Percentiles rank a stretch among this genome's conserved stretches.
Conservation (phyloP, 2,888 invertebrate species). For the Orthosia cruda region DNA sequence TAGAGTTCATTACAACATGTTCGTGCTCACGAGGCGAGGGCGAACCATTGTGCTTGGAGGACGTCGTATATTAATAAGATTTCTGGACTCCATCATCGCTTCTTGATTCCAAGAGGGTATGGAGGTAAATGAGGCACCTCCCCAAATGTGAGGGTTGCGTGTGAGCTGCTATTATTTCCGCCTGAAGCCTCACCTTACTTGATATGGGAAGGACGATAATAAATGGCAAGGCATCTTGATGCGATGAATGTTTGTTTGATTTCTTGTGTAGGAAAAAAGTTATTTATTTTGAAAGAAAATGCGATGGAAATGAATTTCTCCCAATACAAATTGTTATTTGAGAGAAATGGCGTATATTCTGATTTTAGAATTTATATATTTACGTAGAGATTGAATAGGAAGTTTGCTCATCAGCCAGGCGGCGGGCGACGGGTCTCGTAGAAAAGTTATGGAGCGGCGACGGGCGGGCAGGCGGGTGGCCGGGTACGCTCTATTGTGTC, state of each 20-base stretch:
- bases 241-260: not conserved
- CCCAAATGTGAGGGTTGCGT: constrained; percentile 83
- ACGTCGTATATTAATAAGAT: constrained; percentile 61
- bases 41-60: constrained; percentile 46
- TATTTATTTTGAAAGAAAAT: constrained; percentile 23
- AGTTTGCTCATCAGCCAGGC: constrained; percentile 11
- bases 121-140: constrained; percentile 57
- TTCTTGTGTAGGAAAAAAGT: not conserved
- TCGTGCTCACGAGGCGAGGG: constrained; percentile 24
- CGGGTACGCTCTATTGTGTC: constrained; percentile 58
- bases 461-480: constrained; percentile 31
- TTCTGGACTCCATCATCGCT: constrained; percentile 67
- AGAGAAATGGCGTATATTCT: constrained; percentile 1
- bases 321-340: constrained; percentile 3
- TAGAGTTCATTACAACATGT: constrained; percentile 47
- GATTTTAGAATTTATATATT: constrained; percentile 26
- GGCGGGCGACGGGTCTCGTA: constrained; percentile 34
- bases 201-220: constrained; percentile 81
- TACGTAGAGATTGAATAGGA: constrained; percentile 39
- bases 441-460: constrained; percentile 62
- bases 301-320: not conserved
- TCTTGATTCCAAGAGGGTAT: constrained; percentile 70
- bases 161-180: constrained; percentile 83
- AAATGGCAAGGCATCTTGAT: not conserved
- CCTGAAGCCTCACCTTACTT: constrained; percentile 82